phyloP scores from a whole-genome alignment of 2,797 vertebrate species.

The Paedocypris micromegethes region DNA sequence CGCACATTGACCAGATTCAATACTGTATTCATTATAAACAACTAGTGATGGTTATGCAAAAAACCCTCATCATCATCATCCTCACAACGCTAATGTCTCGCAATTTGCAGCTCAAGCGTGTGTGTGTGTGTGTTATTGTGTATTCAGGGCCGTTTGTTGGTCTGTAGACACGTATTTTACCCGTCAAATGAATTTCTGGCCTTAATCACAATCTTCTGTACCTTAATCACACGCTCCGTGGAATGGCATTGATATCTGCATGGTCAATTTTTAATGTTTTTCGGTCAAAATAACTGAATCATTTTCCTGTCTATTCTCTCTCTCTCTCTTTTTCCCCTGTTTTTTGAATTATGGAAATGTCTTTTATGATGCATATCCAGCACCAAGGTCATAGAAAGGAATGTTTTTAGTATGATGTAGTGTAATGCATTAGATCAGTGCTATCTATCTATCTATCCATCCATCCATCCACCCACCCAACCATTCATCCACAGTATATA shows the following conservation, averaged over 20 bases:
- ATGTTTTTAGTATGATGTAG: too few species aligned
- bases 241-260: conserved; percentile 53
- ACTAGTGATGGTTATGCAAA: too few species aligned
- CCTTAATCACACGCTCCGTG: conserved; percentile 68
- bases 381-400: too few species aligned
- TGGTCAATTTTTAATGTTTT: conserved; percentile 68
- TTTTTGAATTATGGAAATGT: conserved; percentile 34
- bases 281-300: conserved; percentile 46
- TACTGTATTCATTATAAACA: too few species aligned
- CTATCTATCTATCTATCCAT: too few species aligned
- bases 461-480: too few species aligned
- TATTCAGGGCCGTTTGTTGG: conserved; percentile 66
- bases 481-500: too few species aligned
- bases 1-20: too few species aligned
- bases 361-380: conserved; percentile 25
- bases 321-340: conserved; percentile 39
- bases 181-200: conserved; percentile 69
- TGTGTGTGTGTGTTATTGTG: conserved; percentile 58
- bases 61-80: too few species aligned
- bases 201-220: too few species aligned
- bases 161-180: conserved; percentile 68
- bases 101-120: conserved; percentile 3
- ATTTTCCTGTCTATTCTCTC: conserved; percentile 32
- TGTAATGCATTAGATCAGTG: too few species aligned
- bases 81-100: too few species aligned